Conservation (phyloP, 2,797 vertebrate species). For the Triplophysa yarkandensis region DNA sequence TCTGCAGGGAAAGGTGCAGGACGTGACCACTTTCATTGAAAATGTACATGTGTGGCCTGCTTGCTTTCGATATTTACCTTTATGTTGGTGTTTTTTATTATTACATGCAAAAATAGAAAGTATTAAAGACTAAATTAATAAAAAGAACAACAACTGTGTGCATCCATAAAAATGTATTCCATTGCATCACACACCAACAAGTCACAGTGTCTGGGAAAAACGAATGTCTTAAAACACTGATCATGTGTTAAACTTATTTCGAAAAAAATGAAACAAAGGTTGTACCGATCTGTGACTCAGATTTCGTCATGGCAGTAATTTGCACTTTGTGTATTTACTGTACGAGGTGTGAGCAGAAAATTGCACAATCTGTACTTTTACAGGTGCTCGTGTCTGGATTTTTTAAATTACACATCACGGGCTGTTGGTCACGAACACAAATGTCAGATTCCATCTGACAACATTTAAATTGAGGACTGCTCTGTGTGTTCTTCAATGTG, state of each 20-base stretch:
- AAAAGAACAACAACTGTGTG: background rate
- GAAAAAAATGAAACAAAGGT: background rate
- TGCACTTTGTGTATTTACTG: background rate
- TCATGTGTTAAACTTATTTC: background rate
- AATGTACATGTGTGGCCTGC: background rate
- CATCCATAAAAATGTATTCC: background rate
- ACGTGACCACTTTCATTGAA: background rate
- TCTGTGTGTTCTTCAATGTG: background rate
- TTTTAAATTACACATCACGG: background rate
- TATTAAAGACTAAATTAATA: background rate
- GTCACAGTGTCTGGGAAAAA: background rate
- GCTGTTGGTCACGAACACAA: background rate
- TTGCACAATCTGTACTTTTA: background rate
- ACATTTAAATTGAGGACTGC: background rate
- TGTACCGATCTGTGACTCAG: background rate
- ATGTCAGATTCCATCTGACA: background rate
- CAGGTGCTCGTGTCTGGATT: background rate
- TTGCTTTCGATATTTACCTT: background rate
- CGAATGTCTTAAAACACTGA: background rate
- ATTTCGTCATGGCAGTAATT: background rate
- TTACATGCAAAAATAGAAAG: no score
- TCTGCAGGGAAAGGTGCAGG: no score
- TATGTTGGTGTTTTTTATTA: background rate
- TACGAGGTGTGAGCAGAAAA: background rate
- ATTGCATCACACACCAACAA: background rate